phyloP scores from a whole-genome alignment of 2,113 vertebrate genomes.

The Lagenorhynchus albirostris region DNA sequence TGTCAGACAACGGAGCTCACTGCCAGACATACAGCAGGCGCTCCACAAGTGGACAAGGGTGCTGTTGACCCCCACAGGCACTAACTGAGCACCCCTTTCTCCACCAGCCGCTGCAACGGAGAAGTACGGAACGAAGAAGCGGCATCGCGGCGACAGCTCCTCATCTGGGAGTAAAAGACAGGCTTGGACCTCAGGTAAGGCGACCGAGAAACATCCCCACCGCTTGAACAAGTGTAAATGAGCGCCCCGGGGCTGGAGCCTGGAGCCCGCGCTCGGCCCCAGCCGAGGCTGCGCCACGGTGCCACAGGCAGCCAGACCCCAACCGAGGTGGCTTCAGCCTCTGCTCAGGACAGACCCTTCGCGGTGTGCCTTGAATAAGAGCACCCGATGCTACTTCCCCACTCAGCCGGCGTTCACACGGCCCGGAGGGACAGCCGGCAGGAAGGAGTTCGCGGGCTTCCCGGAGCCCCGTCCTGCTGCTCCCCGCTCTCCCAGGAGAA shows the following conservation, averaged over 20 bases:
- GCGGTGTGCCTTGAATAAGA: background rate
- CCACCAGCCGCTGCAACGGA: background rate
- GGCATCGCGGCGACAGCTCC: background rate
- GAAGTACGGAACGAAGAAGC: background rate
- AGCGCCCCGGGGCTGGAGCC: too few species aligned
- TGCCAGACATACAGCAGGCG: background rate
- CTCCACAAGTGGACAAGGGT: background rate
- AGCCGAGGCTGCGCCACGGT: background rate
- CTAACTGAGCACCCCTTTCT: background rate
- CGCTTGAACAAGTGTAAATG: background rate
- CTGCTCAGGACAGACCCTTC: background rate
- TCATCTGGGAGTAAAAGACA: background rate
- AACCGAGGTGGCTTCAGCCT: background rate
- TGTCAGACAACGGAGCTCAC: background rate
- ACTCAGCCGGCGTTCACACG: background rate
- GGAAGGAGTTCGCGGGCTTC: background rate
- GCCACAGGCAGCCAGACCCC: background rate
- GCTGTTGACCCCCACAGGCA: background rate
- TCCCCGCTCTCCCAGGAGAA: background rate
- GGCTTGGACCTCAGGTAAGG: background rate
- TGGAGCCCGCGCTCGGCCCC: background rate
- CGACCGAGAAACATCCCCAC: background rate
- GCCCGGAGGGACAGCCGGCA: background rate
- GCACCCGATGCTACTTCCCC: background rate
- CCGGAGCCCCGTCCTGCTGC: background rate